phyloP scores from a whole-genome alignment of 2,888 invertebrate species.

The Ophioninae sp. region DNA sequence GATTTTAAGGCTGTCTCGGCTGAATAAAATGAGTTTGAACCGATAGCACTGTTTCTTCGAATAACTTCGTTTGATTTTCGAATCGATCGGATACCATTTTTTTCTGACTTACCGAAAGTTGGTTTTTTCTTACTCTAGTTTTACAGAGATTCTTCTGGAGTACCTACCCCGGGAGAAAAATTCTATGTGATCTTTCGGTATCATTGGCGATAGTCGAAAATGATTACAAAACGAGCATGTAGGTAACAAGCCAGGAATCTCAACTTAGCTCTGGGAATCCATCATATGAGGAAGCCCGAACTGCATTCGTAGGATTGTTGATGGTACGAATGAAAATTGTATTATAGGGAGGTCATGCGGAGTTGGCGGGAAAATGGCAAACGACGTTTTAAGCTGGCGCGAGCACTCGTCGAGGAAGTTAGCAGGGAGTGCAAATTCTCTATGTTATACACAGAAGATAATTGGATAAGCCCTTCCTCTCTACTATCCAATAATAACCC shows the following conservation, averaged over 20 bases:
- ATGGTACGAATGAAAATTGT: slow-evolving; percentile 23
- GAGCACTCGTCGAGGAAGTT: slow-evolving; percentile 19
- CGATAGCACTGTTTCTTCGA: too few species aligned
- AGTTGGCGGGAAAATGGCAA: slow-evolving; percentile 50
- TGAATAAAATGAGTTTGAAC: too few species aligned
- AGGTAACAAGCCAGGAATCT: neutral
- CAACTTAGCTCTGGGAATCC: neutral
- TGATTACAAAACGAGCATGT: neutral
- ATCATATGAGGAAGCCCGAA: neutral
- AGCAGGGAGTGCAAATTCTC: slow-evolving; percentile 37
- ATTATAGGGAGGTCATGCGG: slow-evolving; percentile 43
- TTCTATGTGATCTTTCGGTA: too few species aligned
- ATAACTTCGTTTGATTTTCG: too few species aligned
- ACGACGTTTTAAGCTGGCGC: slow-evolving; percentile 22
- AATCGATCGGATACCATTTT: too few species aligned
- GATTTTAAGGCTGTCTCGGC: neutral
- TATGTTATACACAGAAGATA: slow-evolving; percentile 46
- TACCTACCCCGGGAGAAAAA: too few species aligned
- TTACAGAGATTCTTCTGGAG: too few species aligned
- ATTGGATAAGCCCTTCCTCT: slow-evolving; percentile 32
- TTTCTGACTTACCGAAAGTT: too few species aligned
- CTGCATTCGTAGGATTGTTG: slow-evolving; percentile 44
- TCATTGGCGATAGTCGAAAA: too few species aligned
- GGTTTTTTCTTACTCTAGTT: too few species aligned
- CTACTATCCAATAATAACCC: slow-evolving; percentile 24